Evolutionary conservation across 2,888 invertebrate genomes (phyloP), one percentile per base, ranked within the genome.

Genomic region (Eremobia ochroleuca): DNA sequence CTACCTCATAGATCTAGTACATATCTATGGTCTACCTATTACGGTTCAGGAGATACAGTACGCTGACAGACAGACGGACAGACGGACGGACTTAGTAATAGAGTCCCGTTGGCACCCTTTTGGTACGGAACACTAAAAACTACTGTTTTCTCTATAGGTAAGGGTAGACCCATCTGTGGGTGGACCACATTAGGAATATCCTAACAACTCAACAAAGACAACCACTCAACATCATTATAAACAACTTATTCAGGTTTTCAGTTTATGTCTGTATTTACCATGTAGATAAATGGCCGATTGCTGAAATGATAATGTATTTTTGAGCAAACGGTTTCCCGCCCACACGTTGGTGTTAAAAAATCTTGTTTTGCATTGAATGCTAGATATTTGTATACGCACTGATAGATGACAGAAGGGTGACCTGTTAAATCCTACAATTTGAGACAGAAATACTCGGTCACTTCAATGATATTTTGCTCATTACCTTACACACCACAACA

Each of bases 381-480:
- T 76, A 37, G 49, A 25, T 28, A 43, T 76, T 34, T 31, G 43
- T 43, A 21, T n/a, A 28, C 3, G n/a, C 25, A 28, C 4, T n/a
- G 9, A 28, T 82, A 46, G 13, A 40, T 76, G 21, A 64, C 31
- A 64, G n/a, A 40, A 31, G n/a, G 62, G 64, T 76, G 62, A 82
- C 77, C 58, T 82, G 49, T 40, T 31, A 25, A 76, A 76, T 59
- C 5, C 1, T 13, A 75, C 21, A 73, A 40, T 49, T n/a, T 15
- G 15, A 31, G 46, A 72, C 46, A 31, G 21, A 59, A 49, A 81
- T 81, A 82, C 43, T 52, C 61, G 40, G 46, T 75, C 31, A 77
- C 18, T 49, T 28, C 37, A 40, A 21, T 52, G n/a, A 40, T 76
- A 49, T 76, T 28, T 18, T 13, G 25, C 46, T 46, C 46, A 46